These are phyloP conservation scores for Apeira syringaria DNA, from an alignment of 2,888 invertebrate species.

Conservation along the genomic window DNA sequence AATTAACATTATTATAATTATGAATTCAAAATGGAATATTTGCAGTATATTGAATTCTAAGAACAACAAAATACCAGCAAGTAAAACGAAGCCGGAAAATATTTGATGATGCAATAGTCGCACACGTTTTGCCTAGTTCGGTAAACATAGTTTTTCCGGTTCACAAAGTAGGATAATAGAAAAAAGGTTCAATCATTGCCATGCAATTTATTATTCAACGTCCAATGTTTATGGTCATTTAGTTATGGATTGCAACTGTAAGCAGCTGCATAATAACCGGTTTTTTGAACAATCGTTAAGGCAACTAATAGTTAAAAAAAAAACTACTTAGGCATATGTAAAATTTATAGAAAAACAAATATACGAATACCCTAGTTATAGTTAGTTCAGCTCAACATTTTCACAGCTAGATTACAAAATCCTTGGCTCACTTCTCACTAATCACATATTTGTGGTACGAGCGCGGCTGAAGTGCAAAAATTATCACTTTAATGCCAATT, in stretches of 20 bases:
- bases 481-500: background rate
- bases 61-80: conserved; percentile 3
- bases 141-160: conserved; percentile 26
- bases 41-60: background rate
- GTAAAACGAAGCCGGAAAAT: conserved; percentile 13
- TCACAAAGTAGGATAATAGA: conserved; percentile 14
- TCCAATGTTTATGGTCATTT: too few relatives aligned
- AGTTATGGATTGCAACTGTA: too few relatives aligned
- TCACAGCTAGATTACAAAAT: background rate
- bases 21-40: background rate
- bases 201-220: too few relatives aligned
- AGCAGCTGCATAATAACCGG: too few relatives aligned
- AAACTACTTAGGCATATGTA: too few relatives aligned
- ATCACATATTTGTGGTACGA: background rate
- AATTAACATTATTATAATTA: background rate
- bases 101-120: conserved; percentile 16
- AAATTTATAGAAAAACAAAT: too few relatives aligned
- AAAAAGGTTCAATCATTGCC: conserved; percentile 2
- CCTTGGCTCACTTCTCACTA: background rate
- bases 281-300: too few relatives aligned
- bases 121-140: conserved; percentile 10
- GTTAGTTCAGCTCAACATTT: background rate
- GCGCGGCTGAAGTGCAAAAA: background rate
- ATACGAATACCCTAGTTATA: too few relatives aligned
- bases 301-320: too few relatives aligned